Base-by-base conservation (phyloP, 2,888 invertebrate species). In the Sminthurinus aureus region DNA sequence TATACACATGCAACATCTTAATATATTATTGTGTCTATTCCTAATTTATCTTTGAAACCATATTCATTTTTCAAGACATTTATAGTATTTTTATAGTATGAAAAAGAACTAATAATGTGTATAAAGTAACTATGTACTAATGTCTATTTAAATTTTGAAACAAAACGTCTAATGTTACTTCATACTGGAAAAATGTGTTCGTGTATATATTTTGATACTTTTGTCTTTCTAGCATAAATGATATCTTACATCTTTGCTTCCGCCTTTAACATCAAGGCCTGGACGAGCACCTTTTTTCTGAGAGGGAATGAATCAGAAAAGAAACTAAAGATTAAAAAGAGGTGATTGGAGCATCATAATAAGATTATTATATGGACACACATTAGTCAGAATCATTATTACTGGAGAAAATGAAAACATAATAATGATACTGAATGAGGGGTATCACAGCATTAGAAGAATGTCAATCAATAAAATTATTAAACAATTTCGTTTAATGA, bases 211-310 rank as follows among this genome's bases (percentile, higher is more conserved):
- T 20, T 71, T 24, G 18, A 51, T 51, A 20, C 50, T 58, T 20
- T 24, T 77, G 24, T 58, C 64, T 76, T n/a, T 76, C 24, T 18
- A 58, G 24, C 24, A 26, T 73, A 73, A 73, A 73, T 0, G 15
- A n/a, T 51, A 51, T 52, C 83, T 83, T 83, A 83, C 83, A 71
- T 83, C 83, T 83, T 83, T 83, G 58, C 78, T 52, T 58, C 73
- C 83, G 79, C 79, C 83, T 83, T 67, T 69, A 73, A 83, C 83
- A 74, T 73, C 83, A 69, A 83, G 83, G 66, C 90, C 89, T 77
- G 89, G 89, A 81, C 89, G 89, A 84, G 86, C 84, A 80, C 88
- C 89, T 88, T 89, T 89, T 89, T 89, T 89, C 89, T 90, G 89
- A 84, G 83, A 52, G 58, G 22, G 73, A 71, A 24, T 15, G 24